These are phyloP conservation scores for Lanius collurio DNA, from an alignment of 2,113 vertebrate species.

Conservation along the genomic window DNA sequence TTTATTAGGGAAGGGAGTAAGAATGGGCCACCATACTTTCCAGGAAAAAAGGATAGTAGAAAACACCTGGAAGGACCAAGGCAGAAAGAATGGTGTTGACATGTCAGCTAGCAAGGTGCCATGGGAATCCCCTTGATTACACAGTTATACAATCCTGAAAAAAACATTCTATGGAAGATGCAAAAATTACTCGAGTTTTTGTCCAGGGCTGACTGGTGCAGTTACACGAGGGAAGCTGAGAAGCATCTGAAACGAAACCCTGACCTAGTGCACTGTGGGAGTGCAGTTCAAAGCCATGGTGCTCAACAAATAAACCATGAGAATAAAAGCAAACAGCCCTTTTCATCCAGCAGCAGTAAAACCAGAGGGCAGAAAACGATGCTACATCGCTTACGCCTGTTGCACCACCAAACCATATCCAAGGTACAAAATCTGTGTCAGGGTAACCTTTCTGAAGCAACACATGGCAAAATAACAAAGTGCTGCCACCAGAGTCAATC, in stretches of 20 bases:
- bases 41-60: background rate
- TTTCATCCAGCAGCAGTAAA: conserved; percentile 50
- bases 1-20: background rate
- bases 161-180: fast-evolving
- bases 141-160: fast-evolving
- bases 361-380: conserved; percentile 63
- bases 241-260: background rate
- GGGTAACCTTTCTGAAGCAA: conserved; percentile 52
- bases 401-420: conserved; percentile 29
- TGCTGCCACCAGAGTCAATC: conserved; percentile 32
- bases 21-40: background rate
- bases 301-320: conserved; percentile 30
- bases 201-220: background rate
- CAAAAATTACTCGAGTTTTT: background rate
- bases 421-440: conserved; percentile 51
- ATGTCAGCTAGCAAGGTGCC: background rate
- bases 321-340: conserved; percentile 61
- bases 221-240: background rate
- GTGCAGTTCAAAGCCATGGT: conserved; percentile 5
- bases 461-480: conserved; percentile 22
- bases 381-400: conserved; percentile 37
- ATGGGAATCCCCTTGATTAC: background rate
- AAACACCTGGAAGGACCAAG: background rate
- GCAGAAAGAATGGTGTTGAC: background rate
- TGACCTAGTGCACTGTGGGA: background rate